These are phyloP conservation scores for Chamaetylas fuelleborni DNA, from an alignment of 2,113 vertebrate species.

Conservation along the genomic window DNA sequence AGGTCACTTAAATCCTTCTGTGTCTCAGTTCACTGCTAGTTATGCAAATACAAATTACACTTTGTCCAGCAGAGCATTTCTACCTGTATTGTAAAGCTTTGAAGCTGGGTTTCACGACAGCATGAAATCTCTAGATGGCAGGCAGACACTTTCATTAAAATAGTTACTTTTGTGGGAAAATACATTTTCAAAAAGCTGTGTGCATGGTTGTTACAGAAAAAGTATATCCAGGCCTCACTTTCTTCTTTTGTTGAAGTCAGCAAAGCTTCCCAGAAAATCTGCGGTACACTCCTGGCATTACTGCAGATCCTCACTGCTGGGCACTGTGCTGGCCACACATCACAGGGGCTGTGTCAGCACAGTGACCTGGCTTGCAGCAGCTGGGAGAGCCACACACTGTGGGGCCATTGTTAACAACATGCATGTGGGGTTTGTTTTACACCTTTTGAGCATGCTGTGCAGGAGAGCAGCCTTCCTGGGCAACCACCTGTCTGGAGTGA, in stretches of 20 bases:
- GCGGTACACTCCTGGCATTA: not conserved
- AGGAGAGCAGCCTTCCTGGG: slow-evolving; percentile 14
- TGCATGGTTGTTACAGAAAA: not conserved
- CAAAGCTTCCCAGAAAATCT: not conserved
- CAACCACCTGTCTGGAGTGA: slow-evolving; percentile 20
- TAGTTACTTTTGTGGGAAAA: not conserved
- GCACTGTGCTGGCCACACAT: not conserved
- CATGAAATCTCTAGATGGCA: not conserved
- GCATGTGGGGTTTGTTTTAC: not conserved
- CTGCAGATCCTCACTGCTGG: not conserved
- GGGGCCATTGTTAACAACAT: not conserved
- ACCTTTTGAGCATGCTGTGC: not conserved
- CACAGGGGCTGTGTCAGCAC: not conserved
- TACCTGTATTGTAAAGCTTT: not conserved
- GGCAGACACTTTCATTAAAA: not conserved
- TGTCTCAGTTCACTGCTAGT: not conserved
- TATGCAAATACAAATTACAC: not conserved
- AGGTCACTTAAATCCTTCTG: not conserved
- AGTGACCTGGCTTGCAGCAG: not conserved
- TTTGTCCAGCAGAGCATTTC: not conserved
- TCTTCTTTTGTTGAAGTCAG: not conserved
- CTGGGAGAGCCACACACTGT: not conserved
- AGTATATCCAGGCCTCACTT: not conserved
- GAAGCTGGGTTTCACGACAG: not conserved
- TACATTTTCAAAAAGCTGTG: not conserved